phyloP scores from a whole-genome alignment of 2,797 vertebrate genomes.

The Jordanella pulchra region DNA sequence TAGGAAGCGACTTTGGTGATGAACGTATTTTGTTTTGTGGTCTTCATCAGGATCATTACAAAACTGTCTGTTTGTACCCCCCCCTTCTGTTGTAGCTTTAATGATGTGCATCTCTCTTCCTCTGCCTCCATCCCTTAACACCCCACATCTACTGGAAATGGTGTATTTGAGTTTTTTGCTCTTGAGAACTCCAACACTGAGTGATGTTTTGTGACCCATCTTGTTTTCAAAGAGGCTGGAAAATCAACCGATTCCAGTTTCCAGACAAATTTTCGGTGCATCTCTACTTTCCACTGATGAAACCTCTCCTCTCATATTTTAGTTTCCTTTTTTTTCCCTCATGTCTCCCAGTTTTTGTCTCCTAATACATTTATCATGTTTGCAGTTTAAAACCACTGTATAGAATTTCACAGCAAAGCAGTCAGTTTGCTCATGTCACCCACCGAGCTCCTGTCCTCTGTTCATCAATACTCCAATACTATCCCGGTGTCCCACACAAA shows the following conservation, averaged over 20 bases:
- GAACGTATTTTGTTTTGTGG: too few relatives aligned
- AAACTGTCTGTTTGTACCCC: too few relatives aligned
- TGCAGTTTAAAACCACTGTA: slow-evolving; percentile 20
- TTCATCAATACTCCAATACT: slow-evolving; percentile 64
- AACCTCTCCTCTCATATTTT: slow-evolving; percentile 18
- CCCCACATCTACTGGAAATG: neutral
- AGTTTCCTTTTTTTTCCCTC: slow-evolving; percentile 34
- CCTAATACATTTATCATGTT: slow-evolving; percentile 13
- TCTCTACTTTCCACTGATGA: slow-evolving; percentile 37
- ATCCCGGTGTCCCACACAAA: slow-evolving; percentile 53
- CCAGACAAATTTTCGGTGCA: slow-evolving; percentile 5
- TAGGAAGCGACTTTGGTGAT: too few relatives aligned
- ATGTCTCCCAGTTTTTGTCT: slow-evolving; percentile 15
- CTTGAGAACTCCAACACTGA: neutral
- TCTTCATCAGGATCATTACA: too few relatives aligned
- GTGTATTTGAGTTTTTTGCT: neutral
- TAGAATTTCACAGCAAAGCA: slow-evolving; percentile 22
- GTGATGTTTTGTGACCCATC: neutral
- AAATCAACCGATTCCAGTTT: neutral
- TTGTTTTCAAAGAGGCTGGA: neutral
- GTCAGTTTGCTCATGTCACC: slow-evolving; percentile 59
- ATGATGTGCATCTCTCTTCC: neutral
- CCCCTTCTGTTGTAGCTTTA: too few relatives aligned
- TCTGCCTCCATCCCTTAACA: neutral
- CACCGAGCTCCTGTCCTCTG: slow-evolving; percentile 53